These are phyloP conservation scores for Tyria jacobaeae DNA, from an alignment of 2,888 invertebrate genomes.

Conservation along the genomic window DNA sequence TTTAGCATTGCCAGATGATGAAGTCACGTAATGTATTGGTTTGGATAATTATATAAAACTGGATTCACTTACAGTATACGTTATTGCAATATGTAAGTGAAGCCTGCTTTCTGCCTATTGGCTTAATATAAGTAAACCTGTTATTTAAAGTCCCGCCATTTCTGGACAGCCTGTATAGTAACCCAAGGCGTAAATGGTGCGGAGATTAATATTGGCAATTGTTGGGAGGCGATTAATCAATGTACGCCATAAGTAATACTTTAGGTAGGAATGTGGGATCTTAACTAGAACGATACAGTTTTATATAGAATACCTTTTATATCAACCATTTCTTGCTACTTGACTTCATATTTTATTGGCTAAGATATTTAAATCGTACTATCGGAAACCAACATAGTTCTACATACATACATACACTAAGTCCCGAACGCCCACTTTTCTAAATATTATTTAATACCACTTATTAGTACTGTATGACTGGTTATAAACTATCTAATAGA, in stretches of 20 bases:
- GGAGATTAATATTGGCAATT: constrained; percentile 46
- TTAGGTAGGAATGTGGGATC: constrained; percentile 11
- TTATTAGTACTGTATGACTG: too few relatives aligned
- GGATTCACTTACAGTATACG: neutral
- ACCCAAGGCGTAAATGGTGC: constrained; percentile 36
- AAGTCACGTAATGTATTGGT: neutral
- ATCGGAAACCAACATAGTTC: too few relatives aligned
- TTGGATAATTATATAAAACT: neutral
- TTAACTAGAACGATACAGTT: neutral
- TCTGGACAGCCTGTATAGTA: constrained; percentile 10
- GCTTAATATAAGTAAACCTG: neutral
- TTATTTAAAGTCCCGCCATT: neutral
- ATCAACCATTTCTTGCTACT: neutral
- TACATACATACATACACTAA: too few relatives aligned
- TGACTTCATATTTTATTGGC: neutral
- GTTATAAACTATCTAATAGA: too few relatives aligned
- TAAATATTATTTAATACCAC: too few relatives aligned
- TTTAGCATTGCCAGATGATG: neutral
- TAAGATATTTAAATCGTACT: too few relatives aligned
- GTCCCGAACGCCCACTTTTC: too few relatives aligned
- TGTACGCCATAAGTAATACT: constrained; percentile 24
- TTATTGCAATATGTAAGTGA: neutral
- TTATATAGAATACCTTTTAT: neutral
- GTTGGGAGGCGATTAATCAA: constrained; percentile 41
- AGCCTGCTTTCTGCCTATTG: neutral